These are phyloP conservation scores for Muscidifurax raptorellus DNA, from an alignment of 1,140 invertebrate species.

Conservation along the genomic window DNA sequence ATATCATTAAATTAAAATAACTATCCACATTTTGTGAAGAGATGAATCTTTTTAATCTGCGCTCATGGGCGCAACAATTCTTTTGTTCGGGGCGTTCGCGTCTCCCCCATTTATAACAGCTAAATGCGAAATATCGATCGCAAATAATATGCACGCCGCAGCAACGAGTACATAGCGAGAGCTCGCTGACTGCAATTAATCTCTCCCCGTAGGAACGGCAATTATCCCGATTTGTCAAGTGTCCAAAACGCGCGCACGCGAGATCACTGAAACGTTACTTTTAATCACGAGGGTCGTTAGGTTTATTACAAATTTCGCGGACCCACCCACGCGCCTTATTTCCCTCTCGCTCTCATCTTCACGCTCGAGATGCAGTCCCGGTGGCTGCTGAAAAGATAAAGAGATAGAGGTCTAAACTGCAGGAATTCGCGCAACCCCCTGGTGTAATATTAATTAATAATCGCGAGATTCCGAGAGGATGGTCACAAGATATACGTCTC, in stretches of 20 bases:
- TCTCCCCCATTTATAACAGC: background rate
- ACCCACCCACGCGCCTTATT: slow-evolving; percentile 55
- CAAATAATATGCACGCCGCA: slow-evolving; percentile 14
- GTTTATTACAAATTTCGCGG: slow-evolving; percentile 73
- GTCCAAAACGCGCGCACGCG: slow-evolving; percentile 62
- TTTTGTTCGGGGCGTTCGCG: slow-evolving; percentile 4
- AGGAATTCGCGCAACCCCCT: slow-evolving; percentile 41
- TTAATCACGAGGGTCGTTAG: slow-evolving; percentile 75
- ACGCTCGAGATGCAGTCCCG: slow-evolving; percentile 57
- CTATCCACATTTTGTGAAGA: background rate
- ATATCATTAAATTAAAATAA: too few species aligned
- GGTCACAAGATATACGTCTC: slow-evolving; percentile 36
- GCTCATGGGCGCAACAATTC: slow-evolving; percentile 13
- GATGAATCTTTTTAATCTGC: background rate
- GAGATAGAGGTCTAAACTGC: slow-evolving; percentile 12
- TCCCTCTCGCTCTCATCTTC: slow-evolving; percentile 52
- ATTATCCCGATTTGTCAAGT: slow-evolving; percentile 71
- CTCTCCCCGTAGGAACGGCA: slow-evolving; percentile 60
- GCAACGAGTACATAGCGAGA: background rate
- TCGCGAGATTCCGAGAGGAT: slow-evolving; percentile 12
- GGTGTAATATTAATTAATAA: slow-evolving; percentile 53
- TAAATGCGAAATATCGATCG: slow-evolving; percentile 38
- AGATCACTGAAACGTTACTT: slow-evolving; percentile 73
- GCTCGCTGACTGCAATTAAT: slow-evolving; percentile 61
- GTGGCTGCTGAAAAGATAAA: slow-evolving; percentile 7